Conservation (phyloP, 2,113 vertebrate species). For the Vidua chalybeata region DNA sequence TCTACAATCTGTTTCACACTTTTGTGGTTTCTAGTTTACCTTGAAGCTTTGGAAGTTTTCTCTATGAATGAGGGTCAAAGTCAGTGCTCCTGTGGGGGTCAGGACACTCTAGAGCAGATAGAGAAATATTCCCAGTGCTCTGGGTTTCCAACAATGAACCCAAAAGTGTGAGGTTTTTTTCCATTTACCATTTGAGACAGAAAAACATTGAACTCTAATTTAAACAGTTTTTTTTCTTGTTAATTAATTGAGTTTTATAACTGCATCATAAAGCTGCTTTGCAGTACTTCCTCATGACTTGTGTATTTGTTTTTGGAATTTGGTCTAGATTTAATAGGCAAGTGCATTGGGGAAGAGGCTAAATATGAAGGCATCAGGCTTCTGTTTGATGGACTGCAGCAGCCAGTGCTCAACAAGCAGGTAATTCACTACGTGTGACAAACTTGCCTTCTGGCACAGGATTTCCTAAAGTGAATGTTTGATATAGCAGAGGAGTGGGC, state of each 20-base stretch:
- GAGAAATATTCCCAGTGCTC: no score
- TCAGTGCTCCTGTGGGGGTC: no score
- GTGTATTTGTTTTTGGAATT: neutral
- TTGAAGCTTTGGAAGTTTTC: no score
- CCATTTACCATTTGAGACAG: neutral
- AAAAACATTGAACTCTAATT: neutral
- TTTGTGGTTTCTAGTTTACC: no score
- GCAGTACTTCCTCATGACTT: neutral
- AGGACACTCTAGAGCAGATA: no score
- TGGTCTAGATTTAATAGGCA: constrained; percentile 84
- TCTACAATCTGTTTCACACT: no score
- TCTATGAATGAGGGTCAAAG: no score
- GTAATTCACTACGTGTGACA: constrained; percentile 38
- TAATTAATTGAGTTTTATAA: neutral
- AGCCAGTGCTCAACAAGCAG: constrained; percentile 98
- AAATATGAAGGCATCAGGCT: constrained; percentile 87
- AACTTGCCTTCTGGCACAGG: neutral
- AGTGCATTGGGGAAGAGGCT: constrained; percentile 88
- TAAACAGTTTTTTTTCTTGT: neutral
- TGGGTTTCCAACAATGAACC: neutral
- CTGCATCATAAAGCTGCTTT: neutral
- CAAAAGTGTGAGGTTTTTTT: neutral
- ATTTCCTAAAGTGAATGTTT: neutral
- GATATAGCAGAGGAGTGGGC: neutral
- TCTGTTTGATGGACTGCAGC: constrained; percentile 90